A percentile compares a stretch with the other conserved stretches of the same genome.
phyloP scores from a whole-genome alignment of 2,113 vertebrate species.

The Cyanistes caeruleus region DNA sequence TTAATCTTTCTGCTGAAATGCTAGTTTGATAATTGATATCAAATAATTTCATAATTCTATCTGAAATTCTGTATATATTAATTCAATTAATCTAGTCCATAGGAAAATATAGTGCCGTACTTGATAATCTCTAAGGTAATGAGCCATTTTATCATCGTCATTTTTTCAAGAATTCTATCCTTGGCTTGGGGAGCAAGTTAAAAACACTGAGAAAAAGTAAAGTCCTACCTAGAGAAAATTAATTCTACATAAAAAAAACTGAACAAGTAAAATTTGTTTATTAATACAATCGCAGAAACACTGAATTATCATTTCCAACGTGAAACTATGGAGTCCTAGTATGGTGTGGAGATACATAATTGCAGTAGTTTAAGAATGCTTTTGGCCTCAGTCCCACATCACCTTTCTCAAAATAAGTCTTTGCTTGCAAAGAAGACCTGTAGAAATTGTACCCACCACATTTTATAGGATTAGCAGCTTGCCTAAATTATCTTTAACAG shows the following conservation, averaged over 20 bases:
- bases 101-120: background rate
- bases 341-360: background rate
- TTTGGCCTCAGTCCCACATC: background rate
- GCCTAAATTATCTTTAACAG: background rate
- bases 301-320: background rate
- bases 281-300: background rate
- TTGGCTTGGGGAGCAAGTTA: background rate
- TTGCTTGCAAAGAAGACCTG: background rate
- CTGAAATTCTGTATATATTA: background rate
- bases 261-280: background rate
- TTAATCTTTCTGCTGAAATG: background rate
- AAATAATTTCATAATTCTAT: slow-evolving; percentile 15
- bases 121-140: background rate
- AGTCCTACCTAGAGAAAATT: background rate
- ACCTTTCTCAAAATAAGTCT: background rate
- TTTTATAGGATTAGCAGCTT: background rate
- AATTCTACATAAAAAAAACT: background rate
- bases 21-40: background rate
- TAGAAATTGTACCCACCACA: background rate
- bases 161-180: background rate
- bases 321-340: background rate
- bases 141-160: background rate
- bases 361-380: background rate
- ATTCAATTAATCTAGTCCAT: background rate
- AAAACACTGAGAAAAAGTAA: background rate